Conservation (phyloP, 2,888 invertebrate species). For the Lagria hirta region DNA sequence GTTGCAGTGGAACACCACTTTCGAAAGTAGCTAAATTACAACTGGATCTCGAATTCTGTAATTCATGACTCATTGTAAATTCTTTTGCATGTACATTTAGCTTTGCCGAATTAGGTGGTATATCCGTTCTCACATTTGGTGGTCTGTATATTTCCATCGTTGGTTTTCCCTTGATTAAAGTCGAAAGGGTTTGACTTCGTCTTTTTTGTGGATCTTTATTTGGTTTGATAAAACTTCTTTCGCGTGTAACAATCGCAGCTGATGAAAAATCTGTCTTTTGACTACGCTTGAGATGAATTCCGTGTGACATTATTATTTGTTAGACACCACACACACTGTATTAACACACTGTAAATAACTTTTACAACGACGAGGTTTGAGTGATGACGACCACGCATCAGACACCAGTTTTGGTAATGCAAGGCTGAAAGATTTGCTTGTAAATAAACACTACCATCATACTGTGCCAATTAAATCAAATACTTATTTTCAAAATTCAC, state of each 20-base stretch:
- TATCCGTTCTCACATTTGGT: constrained; percentile 60
- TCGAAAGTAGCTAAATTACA: constrained; percentile 46
- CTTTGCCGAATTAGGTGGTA: constrained; percentile 54
- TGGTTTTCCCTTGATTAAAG: constrained; percentile 71
- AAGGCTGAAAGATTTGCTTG: constrained; percentile 39
- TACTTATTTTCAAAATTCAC: no score
- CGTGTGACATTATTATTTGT: constrained; percentile 40
- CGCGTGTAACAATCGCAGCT: constrained; percentile 58
- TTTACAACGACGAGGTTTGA: constrained; percentile 37
- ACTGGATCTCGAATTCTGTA: constrained; percentile 52
- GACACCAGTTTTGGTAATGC: constrained; percentile 47
- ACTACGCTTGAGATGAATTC: constrained; percentile 44
- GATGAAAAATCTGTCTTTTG: constrained; percentile 58
- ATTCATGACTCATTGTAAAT: constrained; percentile 77
- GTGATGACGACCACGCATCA: constrained; percentile 45
- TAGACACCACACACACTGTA: constrained; percentile 14
- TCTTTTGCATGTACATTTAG: constrained; percentile 89
- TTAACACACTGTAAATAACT: constrained; percentile 27
- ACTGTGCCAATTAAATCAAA: no score
- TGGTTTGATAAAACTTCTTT: constrained; percentile 69
- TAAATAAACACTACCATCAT: background rate
- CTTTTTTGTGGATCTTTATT: constrained; percentile 62
- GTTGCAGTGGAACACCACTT: constrained; percentile 49
- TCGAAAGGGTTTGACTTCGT: constrained; percentile 71
- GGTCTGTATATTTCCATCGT: constrained; percentile 87